These are phyloP conservation scores for Siphamia tubifer DNA, from an alignment of 2,113 vertebrate genomes.

Conservation along the genomic window DNA sequence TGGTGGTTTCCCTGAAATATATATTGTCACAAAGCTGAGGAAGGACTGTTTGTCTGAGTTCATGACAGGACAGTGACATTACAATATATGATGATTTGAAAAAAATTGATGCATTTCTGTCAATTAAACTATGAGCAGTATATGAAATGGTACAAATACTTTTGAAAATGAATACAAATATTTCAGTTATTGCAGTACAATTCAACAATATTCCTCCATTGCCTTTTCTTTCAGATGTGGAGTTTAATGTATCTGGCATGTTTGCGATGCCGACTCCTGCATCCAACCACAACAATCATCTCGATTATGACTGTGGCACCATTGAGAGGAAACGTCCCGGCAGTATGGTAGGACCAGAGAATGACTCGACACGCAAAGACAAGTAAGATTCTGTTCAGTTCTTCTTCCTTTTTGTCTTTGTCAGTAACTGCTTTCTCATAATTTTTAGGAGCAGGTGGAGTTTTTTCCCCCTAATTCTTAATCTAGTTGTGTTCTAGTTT, in stretches of 20 bases:
- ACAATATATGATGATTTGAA: not conserved
- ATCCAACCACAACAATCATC: slow-evolving; percentile 87
- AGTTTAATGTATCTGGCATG: slow-evolving; percentile 95
- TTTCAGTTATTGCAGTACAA: no score
- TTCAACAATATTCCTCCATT: no score
- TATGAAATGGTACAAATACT: no score
- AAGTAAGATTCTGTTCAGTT: slow-evolving; percentile 73
- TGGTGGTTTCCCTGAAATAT: no score
- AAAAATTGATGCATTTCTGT: no score
- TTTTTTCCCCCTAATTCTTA: slow-evolving; percentile 8
- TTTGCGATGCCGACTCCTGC: slow-evolving; percentile 88
- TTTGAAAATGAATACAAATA: no score
- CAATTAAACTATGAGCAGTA: no score
- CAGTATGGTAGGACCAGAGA: slow-evolving; percentile 90
- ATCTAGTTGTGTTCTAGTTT: slow-evolving; percentile 3
- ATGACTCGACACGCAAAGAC: slow-evolving; percentile 88
- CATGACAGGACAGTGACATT: no score
- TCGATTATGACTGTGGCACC: slow-evolving; percentile 85
- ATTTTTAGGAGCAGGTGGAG: not conserved
- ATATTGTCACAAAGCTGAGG: no score
- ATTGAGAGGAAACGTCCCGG: slow-evolving; percentile 92
- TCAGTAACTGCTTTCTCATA: not conserved
- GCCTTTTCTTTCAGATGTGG: slow-evolving; percentile 82
- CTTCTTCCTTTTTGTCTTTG: not conserved
- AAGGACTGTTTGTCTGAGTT: no score